Percentiles rank a stretch among this genome's conserved stretches.
phyloP scores from a whole-genome alignment of 1,140 invertebrate species.

The Drosophila varians region DNA sequence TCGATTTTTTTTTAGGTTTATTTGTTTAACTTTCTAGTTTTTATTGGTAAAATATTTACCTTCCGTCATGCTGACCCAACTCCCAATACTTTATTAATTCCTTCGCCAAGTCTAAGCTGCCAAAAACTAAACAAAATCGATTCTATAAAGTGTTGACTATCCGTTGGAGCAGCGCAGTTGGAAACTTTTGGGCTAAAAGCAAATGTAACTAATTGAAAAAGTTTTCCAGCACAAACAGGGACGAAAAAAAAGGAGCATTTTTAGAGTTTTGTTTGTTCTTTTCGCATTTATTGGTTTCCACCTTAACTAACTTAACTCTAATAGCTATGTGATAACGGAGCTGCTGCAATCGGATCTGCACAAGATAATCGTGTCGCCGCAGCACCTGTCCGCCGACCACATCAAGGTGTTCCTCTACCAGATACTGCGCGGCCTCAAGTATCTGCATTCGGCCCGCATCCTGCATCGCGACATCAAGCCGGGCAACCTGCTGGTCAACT shows the following conservation, averaged over 20 bases:
- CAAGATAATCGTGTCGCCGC: slow-evolving; percentile 99
- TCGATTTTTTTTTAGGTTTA: neutral
- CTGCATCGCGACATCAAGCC: slow-evolving; percentile 99
- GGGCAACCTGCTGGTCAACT: slow-evolving; percentile 99
- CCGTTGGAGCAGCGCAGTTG: slow-evolving; percentile 18
- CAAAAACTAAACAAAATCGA: slow-evolving; percentile 13
- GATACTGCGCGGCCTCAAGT: slow-evolving; percentile 99
- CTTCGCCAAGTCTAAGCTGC: neutral
- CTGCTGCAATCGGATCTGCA: slow-evolving; percentile 99
- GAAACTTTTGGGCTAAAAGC: slow-evolving; percentile 55
- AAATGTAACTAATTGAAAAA: slow-evolving; percentile 70
- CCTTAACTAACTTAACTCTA: slow-evolving; percentile 35
- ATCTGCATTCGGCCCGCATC: slow-evolving; percentile 98
- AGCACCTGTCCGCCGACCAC: slow-evolving; percentile 98
- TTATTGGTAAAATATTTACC: neutral
- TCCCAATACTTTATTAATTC: slow-evolving; percentile 16
- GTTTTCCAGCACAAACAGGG: slow-evolving; percentile 57
- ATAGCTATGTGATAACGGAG: slow-evolving; percentile 99
- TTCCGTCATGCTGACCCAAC: neutral
- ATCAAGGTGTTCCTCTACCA: slow-evolving; percentile 99
- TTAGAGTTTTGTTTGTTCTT: slow-evolving; percentile 17
- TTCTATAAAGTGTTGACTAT: slow-evolving; percentile 24
- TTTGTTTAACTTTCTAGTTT: neutral
- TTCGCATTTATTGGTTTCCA: slow-evolving; percentile 24
- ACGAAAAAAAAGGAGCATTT: slow-evolving; percentile 13